Percentiles rank a stretch among this genome's conserved stretches.
Conservation (phyloP, 2,888 invertebrate genomes). For the Acrobasis consociella region DNA sequence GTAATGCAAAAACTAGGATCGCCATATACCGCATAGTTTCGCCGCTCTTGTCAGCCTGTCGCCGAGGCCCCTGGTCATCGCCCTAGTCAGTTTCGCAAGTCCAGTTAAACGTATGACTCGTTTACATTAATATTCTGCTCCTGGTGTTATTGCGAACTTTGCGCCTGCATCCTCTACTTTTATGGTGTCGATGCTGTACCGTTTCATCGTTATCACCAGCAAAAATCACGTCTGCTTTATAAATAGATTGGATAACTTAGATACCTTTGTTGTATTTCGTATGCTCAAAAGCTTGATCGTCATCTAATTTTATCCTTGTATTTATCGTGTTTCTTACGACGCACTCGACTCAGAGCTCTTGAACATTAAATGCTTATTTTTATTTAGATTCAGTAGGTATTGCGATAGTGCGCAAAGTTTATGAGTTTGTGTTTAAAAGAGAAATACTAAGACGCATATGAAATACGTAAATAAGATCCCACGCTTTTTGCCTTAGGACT, state of each 20-base stretch:
- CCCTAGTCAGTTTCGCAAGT: slow-evolving; percentile 80
- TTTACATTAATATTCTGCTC: slow-evolving; percentile 77
- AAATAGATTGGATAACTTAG: background rate
- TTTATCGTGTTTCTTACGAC: slow-evolving; percentile 5
- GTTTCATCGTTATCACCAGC: slow-evolving; percentile 25
- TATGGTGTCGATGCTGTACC: slow-evolving; percentile 34
- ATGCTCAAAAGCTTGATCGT: slow-evolving; percentile 6
- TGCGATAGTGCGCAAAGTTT: slow-evolving; percentile 14
- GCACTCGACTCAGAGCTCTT: slow-evolving; percentile 6
- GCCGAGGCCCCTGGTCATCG: slow-evolving; percentile 72
- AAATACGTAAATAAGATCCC: slow-evolving; percentile 13
- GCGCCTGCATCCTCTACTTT: slow-evolving; percentile 52
- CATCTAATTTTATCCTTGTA: background rate
- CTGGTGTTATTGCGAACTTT: slow-evolving; percentile 70
- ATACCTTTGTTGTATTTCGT: background rate
- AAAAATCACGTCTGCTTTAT: background rate
- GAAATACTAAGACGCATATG: slow-evolving; percentile 5
- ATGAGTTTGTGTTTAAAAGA: slow-evolving; percentile 10
- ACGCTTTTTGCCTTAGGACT: slow-evolving; percentile 14
- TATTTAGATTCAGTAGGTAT: background rate
- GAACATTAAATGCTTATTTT: slow-evolving; percentile 6
- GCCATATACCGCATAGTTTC: slow-evolving; percentile 39
- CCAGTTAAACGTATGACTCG: slow-evolving; percentile 76
- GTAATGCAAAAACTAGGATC: slow-evolving; percentile 1
- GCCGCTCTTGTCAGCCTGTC: slow-evolving; percentile 44